Percentiles rank a stretch among this genome's conserved stretches.
phyloP scores from a whole-genome alignment of 1,140 invertebrate genomes.

The Diorhabda elongata region DNA sequence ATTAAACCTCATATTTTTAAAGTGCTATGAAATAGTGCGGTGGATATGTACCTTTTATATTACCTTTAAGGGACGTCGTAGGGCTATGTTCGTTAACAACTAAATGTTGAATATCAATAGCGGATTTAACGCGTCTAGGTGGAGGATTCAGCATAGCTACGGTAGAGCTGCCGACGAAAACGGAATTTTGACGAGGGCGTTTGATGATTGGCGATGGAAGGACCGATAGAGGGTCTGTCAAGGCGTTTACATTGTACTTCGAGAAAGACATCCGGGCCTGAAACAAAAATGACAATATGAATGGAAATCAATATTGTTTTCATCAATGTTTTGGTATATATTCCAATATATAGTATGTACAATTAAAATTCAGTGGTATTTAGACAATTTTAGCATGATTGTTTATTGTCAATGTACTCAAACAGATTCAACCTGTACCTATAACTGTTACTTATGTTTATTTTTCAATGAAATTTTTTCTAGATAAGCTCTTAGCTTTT shows the following conservation, averaged over 20 bases:
- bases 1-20: background rate
- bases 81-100: constrained; percentile 46
- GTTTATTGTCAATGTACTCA: too few species aligned
- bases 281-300: constrained; percentile 35
- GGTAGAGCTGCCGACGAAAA: constrained; percentile 71
- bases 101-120: constrained; percentile 74
- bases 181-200: constrained; percentile 71
- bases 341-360: too few species aligned
- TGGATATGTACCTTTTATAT: constrained; percentile 28
- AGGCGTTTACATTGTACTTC: constrained; percentile 63
- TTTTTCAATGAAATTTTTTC: too few species aligned
- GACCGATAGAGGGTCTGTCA: constrained; percentile 50
- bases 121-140: constrained; percentile 72
- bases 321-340: too few species aligned
- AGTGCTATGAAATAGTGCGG: constrained; percentile 3
- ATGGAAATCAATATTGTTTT: too few species aligned
- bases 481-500: too few species aligned
- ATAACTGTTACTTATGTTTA: too few species aligned
- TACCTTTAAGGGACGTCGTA: constrained; percentile 34
- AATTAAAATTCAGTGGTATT: too few species aligned
- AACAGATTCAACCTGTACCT: too few species aligned
- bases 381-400: too few species aligned
- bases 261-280: constrained; percentile 64
- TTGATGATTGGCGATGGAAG: constrained; percentile 45
- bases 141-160: constrained; percentile 58